Base-by-base conservation (phyloP, 2,888 invertebrate species). In the Electrophaes corylata region DNA sequence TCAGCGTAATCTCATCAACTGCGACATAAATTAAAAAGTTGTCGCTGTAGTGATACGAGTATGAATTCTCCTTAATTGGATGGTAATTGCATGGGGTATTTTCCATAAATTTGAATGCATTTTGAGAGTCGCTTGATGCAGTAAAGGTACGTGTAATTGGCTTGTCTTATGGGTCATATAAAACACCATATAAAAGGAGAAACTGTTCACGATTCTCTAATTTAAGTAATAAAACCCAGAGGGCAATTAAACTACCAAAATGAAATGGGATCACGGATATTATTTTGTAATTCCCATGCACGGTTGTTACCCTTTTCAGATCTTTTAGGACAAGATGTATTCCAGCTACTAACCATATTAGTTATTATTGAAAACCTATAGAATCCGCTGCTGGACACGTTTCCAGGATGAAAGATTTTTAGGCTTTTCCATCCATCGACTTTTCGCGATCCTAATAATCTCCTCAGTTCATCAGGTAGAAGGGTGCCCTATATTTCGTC, bases 41-140 rank as follows among this genome's bases (percentile, higher is more conserved):
- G 35, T 52, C 39, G 45, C 23, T n/a, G 51, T 33, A 16, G 23
- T 43, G 51, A 56, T 48, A 37, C 37, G 37, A 37, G 37, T 37
- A 45, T 52, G 48, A 56, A 46, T 57, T 37, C 37, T 12, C 18
- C 48, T 48, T 60, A 56, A 56, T 56, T 52, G 48, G 48, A 60
- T 43, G 50, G 43, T 55, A 59, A 55, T n/a, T 45, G 44, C 44
- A 39, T 18, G 39, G 40, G 23, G 46, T 29, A 12, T 20, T 44
- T 48, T 46, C 31, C 50, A 46, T 51, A 57, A 57, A 47, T 51
- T 51, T 46, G 31, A 40, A 40, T 57, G 46, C 19, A 16, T 39
- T 41, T 31, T 12, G 37, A 35, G 47, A 35, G 47, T 37, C 14
- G n/a, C 16, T 26, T 26, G 29, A 11, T 29, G 48, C 37, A 12